These are phyloP conservation scores for Zonitis immaculata DNA, from an alignment of 2,888 invertebrate genomes.

Conservation along the genomic window DNA sequence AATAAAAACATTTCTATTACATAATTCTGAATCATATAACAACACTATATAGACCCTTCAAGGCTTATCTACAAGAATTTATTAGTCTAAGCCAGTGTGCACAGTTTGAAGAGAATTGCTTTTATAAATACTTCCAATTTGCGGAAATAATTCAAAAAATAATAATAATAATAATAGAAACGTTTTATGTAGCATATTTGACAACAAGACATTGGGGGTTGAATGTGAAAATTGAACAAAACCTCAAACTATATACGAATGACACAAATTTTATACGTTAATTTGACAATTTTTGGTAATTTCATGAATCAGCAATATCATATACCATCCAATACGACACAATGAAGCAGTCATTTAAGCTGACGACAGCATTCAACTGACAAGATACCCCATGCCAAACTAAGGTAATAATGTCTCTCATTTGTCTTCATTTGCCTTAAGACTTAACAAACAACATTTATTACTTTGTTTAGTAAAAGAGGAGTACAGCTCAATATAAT, in stretches of 20 bases:
- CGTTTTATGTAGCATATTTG: too few species aligned
- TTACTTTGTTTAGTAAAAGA: constrained; percentile 33
- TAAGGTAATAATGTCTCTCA: constrained; percentile 48
- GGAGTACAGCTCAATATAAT: constrained; percentile 10
- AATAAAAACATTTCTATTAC: too few species aligned
- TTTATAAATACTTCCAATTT: too few species aligned
- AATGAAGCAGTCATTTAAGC: constrained; percentile 35
- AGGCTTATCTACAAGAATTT: too few species aligned
- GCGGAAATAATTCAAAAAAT: too few species aligned
- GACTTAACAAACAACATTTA: constrained; percentile 36
- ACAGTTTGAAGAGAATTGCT: too few species aligned
- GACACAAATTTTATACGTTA: constrained; percentile 27
- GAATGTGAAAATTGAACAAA: background rate
- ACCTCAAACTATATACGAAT: background rate
- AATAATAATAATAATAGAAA: too few species aligned
- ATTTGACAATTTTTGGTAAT: constrained; percentile 40
- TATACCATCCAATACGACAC: constrained; percentile 16
- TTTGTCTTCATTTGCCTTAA: constrained; percentile 49
- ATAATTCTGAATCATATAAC: too few species aligned
- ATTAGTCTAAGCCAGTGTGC: too few species aligned
- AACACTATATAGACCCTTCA: too few species aligned
- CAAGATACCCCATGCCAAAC: constrained; percentile 44
- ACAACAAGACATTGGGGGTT: too few species aligned
- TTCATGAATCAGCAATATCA: constrained; percentile 13
- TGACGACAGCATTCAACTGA: constrained; percentile 36